Percentiles rank a stretch among this genome's conserved stretches.
Conservation (phyloP, 2,113 vertebrate species). For the Syngnathus floridae region DNA sequence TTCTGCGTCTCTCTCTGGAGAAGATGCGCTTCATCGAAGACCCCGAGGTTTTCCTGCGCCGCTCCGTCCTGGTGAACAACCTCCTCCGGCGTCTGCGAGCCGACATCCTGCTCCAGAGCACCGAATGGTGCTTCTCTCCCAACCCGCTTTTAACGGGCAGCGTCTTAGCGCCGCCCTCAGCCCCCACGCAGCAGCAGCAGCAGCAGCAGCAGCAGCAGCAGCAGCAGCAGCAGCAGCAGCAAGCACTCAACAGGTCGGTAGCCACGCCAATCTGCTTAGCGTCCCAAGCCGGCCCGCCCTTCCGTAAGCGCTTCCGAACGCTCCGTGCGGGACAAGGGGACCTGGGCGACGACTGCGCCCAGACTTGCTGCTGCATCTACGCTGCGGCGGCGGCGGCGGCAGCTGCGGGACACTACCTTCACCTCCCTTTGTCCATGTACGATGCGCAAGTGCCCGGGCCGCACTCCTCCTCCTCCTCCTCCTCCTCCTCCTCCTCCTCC, state of each 20-base stretch:
- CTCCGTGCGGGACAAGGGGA: constrained; percentile 71
- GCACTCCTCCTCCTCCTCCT: constrained; percentile 51
- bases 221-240: constrained; percentile 15
- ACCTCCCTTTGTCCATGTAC: constrained; percentile 81
- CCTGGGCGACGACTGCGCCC: constrained; percentile 72
- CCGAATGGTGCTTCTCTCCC: constrained; percentile 85
- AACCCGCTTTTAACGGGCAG: constrained; percentile 29
- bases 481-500: constrained; percentile 11
- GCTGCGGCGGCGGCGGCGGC: constrained; percentile 74
- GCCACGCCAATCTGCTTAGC: constrained; percentile 77
- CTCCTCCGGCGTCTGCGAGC: constrained; percentile 87
- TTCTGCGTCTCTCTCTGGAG: constrained; percentile 93
- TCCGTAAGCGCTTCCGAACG: constrained; percentile 85
- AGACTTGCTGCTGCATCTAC: constrained; percentile 89
- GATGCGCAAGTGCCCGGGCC: constrained; percentile 62
- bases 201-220: too few species aligned
- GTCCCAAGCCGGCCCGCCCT: constrained; percentile 77
- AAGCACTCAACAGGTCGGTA: constrained; percentile 65
- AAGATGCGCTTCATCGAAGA: constrained; percentile 95
- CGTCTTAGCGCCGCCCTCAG: constrained; percentile 27
- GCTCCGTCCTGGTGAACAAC: constrained; percentile 95
- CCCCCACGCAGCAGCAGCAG: constrained; percentile 41
- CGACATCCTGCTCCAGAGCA: constrained; percentile 87
- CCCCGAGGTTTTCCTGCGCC: constrained; percentile 88
- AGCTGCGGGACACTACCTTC: constrained; percentile 82